A percentile compares a stretch with the other conserved stretches of the same genome.
phyloP scores from a whole-genome alignment of 2,797 vertebrate species.

The Schizothorax lantsangensis region DNA sequence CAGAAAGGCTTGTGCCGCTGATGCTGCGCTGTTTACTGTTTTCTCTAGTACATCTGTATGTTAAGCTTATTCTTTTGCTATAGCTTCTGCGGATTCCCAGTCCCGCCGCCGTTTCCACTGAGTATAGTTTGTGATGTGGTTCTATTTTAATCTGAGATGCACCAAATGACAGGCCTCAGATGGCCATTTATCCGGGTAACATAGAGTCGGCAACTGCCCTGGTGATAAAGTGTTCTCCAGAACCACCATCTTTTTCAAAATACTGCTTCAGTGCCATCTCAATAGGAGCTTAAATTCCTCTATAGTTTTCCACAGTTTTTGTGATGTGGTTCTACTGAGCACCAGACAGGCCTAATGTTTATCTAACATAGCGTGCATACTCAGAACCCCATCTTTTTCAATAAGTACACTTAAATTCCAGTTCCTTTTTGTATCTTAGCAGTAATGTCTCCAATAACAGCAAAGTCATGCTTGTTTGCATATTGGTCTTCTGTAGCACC shows the following conservation, averaged over 20 bases:
- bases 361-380: neutral
- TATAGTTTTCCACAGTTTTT: no score
- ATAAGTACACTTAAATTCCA: neutral
- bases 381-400: neutral
- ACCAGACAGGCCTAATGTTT: neutral
- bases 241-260: no score
- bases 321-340: neutral
- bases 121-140: constrained; percentile 26
- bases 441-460: constrained; percentile 14
- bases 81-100: no score
- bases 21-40: no score
- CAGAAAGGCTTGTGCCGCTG: no score
- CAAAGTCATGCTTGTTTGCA: constrained; percentile 59
- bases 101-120: constrained; percentile 19
- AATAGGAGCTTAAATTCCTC: no score
- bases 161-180: neutral
- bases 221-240: no score
- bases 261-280: no score
- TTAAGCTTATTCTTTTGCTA: no score
- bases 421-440: constrained; percentile 14
- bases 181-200: no score
- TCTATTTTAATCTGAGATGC: neutral
- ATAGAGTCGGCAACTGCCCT: no score
- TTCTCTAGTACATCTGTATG: no score
- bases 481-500: constrained; percentile 21